Evolutionary conservation across 2,113 vertebrate species (phyloP), one percentile per base, ranked within the genome.

Genomic region (Gambusia holbrooki): DNA sequence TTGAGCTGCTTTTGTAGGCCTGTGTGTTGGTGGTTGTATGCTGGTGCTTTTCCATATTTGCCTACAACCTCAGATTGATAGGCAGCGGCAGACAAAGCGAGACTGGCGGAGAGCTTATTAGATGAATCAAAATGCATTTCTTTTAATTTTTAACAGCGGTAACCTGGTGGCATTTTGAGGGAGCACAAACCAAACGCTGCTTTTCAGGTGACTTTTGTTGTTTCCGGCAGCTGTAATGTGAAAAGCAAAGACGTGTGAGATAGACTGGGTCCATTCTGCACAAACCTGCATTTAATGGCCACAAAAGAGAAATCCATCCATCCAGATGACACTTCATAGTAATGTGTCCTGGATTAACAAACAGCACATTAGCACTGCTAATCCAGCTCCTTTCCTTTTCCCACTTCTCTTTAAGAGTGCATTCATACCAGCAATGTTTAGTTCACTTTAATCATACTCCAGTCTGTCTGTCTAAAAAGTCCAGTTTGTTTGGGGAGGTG

Each of bases 141-240:
- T 51, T 51, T 30, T 19, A 51, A 48, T 51, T 29, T 48, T 2
- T 13, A 83, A 68, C 83, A 88, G 80, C 86, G 74, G 73, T 90
- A 90, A 92, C 88, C 85, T 84, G 71, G 73, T 86, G 84, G 84
- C 84, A 80, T 92, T 93, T 82, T 86, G 85, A 68, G 71, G 79
- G 63, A 76, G 74, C 71, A 83, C 79, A 84, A 89, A 89, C 70
- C 84, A 54, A 69, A 88, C 87, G 89, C 91, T 89, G 89, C 85
- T 82, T 88, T 77, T 78, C 77, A 15, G 71, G 70, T 90, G 87
- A 90, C 84, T 88, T 87, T 87, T 74, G 74, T 90, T 82, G 76
- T 27, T 66, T 74, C 5, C 74, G 83, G 76, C 74, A 78, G 82
- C 85, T 87, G 84, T 75, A 79, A 71, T 71, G 77, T 81, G 80